A percentile compares a stretch with the other conserved stretches of the same genome.
phyloP scores from a whole-genome alignment of 2,888 invertebrate genomes.

The Drosophila neonasuta region DNA sequence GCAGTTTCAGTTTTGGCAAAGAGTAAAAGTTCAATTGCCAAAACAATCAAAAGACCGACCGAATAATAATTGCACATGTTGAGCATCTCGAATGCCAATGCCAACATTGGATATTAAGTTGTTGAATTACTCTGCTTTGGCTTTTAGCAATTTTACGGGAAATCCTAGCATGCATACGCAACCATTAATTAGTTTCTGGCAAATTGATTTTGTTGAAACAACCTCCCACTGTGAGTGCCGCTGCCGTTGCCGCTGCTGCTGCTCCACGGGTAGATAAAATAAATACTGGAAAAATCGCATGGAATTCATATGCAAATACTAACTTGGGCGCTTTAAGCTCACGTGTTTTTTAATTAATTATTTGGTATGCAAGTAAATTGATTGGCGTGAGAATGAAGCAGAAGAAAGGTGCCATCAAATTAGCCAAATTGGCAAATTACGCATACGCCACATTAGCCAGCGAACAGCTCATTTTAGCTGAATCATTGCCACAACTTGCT shows the following conservation, averaged over 20 bases:
- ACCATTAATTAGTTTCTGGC: slow-evolving; percentile 60
- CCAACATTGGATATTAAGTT: slow-evolving; percentile 26
- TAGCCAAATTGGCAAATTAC: slow-evolving; percentile 29
- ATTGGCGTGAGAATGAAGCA: background rate
- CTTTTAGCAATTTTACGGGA: slow-evolving; percentile 50
- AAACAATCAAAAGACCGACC: slow-evolving; percentile 32
- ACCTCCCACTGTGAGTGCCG: slow-evolving; percentile 1
- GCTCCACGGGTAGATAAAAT: slow-evolving; percentile 19
- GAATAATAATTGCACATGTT: slow-evolving; percentile 38
- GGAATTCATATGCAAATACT: slow-evolving; percentile 49
- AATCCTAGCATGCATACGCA: slow-evolving; percentile 20
- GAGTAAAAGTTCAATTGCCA: slow-evolving; percentile 44
- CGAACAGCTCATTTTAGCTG: slow-evolving; percentile 22
- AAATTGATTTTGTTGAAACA: slow-evolving; percentile 49
- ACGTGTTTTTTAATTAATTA: slow-evolving; percentile 15
- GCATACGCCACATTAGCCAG: slow-evolving; percentile 42
- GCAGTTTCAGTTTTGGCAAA: slow-evolving; percentile 21
- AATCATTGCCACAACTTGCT: slow-evolving; percentile 26
- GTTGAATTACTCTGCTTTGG: slow-evolving; percentile 24
- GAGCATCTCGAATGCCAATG: slow-evolving; percentile 15
- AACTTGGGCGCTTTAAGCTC: slow-evolving; percentile 8
- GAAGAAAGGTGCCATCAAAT: slow-evolving; percentile 24
- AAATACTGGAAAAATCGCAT: slow-evolving; percentile 30
- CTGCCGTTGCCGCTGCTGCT: background rate
- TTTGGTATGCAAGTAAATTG: slow-evolving; percentile 3